These are phyloP conservation scores for Eidolon helvum DNA, from an alignment of 2,113 vertebrate genomes.

Conservation along the genomic window DNA sequence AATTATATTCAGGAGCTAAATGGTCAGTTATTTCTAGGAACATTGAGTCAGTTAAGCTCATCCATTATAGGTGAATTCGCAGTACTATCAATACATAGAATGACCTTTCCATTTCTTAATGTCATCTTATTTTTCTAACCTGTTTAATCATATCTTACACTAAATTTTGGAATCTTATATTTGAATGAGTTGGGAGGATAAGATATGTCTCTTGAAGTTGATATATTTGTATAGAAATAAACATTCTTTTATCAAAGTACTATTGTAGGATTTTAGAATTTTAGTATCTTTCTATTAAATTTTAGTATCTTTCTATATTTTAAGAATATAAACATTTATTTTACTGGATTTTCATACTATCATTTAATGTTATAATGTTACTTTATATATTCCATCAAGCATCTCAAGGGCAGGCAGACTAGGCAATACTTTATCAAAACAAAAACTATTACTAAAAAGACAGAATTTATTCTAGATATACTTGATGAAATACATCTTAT, in stretches of 20 bases:
- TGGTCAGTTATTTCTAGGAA: neutral
- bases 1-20: neutral
- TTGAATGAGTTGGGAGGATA: neutral
- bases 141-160: neutral
- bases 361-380: neutral
- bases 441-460: neutral
- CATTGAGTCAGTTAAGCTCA: neutral
- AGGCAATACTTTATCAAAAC: slow-evolving; percentile 30
- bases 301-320: neutral
- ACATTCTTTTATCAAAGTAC: neutral
- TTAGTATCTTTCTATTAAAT: neutral
- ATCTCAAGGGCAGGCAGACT: neutral
- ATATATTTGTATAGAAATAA: neutral
- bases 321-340: neutral
- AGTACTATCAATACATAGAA: neutral
- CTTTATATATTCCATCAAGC: neutral
- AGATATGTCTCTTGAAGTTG: neutral
- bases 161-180: neutral
- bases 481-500: neutral
- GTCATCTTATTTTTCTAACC: neutral
- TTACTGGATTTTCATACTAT: neutral
- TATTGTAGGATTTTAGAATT: neutral
- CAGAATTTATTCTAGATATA: neutral
- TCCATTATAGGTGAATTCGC: neutral
- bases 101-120: neutral